Evolutionary conservation across 1,140 invertebrate species (phyloP).

Genomic region (Drosophila kohkoa): DNA sequence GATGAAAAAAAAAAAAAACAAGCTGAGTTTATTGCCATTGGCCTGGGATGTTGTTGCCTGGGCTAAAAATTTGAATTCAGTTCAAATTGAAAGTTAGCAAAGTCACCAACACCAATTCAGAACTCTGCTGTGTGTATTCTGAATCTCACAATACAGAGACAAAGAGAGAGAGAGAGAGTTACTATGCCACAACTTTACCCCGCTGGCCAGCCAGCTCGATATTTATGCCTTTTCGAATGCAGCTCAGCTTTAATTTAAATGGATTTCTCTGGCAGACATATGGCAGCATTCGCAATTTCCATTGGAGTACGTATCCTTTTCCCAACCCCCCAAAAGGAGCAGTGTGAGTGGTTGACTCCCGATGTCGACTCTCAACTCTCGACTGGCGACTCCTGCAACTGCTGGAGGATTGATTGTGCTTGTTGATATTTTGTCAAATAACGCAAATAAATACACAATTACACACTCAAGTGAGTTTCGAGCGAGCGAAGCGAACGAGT

Average conservation of each 20-base stretch:
- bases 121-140: background rate
- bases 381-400: slow-evolving; percentile 59
- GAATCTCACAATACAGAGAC: slow-evolving; percentile 19
- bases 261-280: slow-evolving; percentile 79
- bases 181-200: slow-evolving; percentile 4
- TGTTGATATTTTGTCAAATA: slow-evolving; percentile 84
- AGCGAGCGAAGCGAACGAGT: slow-evolving; percentile 19
- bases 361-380: slow-evolving; percentile 31
- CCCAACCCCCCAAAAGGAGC: background rate
- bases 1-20: slow-evolving; percentile 12
- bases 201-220: slow-evolving; percentile 26
- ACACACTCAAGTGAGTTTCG: slow-evolving; percentile 78
- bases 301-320: slow-evolving; percentile 17
- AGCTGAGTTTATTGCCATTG: slow-evolving; percentile 69
- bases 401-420: slow-evolving; percentile 79
- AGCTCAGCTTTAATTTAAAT: slow-evolving; percentile 83
- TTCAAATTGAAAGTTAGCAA: slow-evolving; percentile 81
- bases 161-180: slow-evolving; percentile 12
- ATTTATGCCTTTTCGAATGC: slow-evolving; percentile 82
- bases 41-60: slow-evolving; percentile 45
- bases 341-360: slow-evolving; percentile 20
- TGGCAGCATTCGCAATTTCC: slow-evolving; percentile 77
- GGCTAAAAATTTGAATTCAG: slow-evolving; percentile 82
- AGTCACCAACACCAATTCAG: slow-evolving; percentile 35
- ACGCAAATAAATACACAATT: slow-evolving; percentile 84